Percentiles rank a stretch among this genome's conserved stretches.
These are phyloP conservation scores for Eurytoma adleriae DNA, from an alignment of 2,888 invertebrate species.

Conservation along the genomic window DNA sequence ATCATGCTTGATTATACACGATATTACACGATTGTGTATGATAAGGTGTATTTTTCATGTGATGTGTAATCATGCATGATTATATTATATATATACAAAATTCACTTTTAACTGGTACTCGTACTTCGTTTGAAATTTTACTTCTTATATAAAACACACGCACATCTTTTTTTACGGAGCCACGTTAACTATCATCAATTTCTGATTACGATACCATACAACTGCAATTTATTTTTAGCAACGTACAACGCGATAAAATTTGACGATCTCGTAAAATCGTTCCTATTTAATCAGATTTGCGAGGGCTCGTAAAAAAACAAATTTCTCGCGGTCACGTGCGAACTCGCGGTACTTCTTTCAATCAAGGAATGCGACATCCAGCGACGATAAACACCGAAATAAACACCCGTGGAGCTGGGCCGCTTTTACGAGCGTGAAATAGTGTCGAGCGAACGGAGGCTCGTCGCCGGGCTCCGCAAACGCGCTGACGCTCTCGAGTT, in stretches of 20 bases:
- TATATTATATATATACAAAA: too few species aligned
- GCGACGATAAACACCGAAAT: constrained; percentile 24
- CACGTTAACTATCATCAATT: constrained; percentile 1
- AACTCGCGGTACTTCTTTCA: background rate
- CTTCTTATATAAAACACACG: too few species aligned
- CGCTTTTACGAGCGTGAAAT: constrained; percentile 26
- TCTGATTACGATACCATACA: too few species aligned
- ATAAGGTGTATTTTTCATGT: too few species aligned
- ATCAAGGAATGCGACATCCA: background rate
- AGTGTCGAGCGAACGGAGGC: background rate
- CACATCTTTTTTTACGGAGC: too few species aligned
- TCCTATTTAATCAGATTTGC: background rate
- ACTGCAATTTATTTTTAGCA: too few species aligned
- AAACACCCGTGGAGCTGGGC: background rate
- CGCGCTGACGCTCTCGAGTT: background rate
- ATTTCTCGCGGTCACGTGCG: background rate
- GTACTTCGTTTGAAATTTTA: too few species aligned
- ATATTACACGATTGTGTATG: too few species aligned
- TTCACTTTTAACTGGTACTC: too few species aligned
- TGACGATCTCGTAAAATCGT: constrained; percentile 1
- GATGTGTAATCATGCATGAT: too few species aligned
- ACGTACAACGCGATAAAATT: background rate
- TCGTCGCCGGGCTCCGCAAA: background rate
- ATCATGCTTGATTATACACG: too few species aligned
- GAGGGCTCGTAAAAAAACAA: background rate